These are phyloP conservation scores for Barnardius zonarius DNA, from an alignment of 2,113 vertebrate genomes.

Conservation along the genomic window DNA sequence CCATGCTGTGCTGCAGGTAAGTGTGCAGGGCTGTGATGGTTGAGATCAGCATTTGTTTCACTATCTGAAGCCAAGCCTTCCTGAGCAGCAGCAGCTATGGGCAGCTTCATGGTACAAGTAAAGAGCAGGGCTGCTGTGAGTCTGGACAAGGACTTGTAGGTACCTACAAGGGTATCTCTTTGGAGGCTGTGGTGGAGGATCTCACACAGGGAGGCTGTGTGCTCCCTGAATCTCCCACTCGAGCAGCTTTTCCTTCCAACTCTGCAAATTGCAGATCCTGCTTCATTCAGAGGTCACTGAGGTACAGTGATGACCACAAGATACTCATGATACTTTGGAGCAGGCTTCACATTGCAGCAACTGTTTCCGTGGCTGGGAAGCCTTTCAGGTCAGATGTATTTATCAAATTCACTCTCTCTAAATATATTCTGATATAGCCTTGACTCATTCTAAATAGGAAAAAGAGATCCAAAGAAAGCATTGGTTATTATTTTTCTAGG, in stretches of 20 bases:
- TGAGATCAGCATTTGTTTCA: accelerated
- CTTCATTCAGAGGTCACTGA: background rate
- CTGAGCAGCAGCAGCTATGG: background rate
- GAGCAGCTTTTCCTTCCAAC: background rate
- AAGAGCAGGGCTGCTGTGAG: background rate
- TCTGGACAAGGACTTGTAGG: background rate
- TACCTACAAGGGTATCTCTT: background rate
- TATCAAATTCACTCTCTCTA: conserved; percentile 30
- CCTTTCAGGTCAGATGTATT: conserved; percentile 5
- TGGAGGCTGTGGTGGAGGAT: background rate
- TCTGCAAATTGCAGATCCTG: background rate
- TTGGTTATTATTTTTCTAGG: background rate
- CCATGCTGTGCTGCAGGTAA: accelerated
- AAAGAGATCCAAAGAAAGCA: conserved; percentile 33
- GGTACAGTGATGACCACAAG: background rate
- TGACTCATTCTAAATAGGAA: background rate
- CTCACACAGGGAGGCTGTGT: background rate
- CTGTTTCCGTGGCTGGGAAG: background rate
- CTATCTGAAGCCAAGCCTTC: background rate
- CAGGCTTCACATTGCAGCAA: background rate
- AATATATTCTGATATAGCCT: conserved; percentile 26
- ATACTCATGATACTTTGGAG: background rate
- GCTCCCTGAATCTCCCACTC: background rate
- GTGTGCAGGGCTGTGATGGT: accelerated
- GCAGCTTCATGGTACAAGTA: background rate